These are phyloP conservation scores for Drosophila arawakana DNA, from an alignment of 1,140 invertebrate species.

Conservation along the genomic window DNA sequence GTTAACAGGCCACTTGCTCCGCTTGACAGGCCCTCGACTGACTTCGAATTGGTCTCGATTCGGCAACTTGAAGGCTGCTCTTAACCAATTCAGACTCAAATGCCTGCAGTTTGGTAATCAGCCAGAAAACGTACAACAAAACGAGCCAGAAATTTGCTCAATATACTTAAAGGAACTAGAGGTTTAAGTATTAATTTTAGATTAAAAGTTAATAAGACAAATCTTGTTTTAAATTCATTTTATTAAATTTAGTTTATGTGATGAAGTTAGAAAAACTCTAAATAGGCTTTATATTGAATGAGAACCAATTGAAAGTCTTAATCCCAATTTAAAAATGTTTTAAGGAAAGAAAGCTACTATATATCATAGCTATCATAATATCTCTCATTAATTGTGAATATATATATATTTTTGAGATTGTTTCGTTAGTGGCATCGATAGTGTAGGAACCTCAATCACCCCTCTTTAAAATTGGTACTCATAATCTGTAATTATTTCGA, in stretches of 20 bases:
- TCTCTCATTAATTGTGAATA: constrained; percentile 39
- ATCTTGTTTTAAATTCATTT: too few species aligned
- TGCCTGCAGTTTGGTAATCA: constrained; percentile 16
- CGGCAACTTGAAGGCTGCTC: constrained; percentile 27
- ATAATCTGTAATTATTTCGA: constrained; percentile 44
- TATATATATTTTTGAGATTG: constrained; percentile 7
- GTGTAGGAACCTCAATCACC: constrained; percentile 28
- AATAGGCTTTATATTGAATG: too few species aligned
- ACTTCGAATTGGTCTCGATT: constrained; percentile 24
- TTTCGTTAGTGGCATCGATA: constrained; percentile 22
- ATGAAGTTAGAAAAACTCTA: too few species aligned
- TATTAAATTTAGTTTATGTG: too few species aligned
- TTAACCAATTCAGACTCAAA: constrained; percentile 10
- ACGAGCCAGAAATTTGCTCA: neutral
- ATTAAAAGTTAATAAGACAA: neutral
- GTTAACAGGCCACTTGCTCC: constrained; percentile 74
- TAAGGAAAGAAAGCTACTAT: neutral
- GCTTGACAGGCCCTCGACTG: constrained; percentile 64
- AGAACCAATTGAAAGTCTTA: too few species aligned
- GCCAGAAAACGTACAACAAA: neutral
- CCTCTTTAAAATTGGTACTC: constrained; percentile 37
- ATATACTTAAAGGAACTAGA: neutral
- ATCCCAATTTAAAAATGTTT: neutral
- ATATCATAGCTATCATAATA: constrained; percentile 19
- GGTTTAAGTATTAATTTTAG: neutral